Evolutionary conservation across 2,113 vertebrate genomes (phyloP), one percentile per base, ranked within the genome.

Genomic region (Apaloderma vittatum): DNA sequence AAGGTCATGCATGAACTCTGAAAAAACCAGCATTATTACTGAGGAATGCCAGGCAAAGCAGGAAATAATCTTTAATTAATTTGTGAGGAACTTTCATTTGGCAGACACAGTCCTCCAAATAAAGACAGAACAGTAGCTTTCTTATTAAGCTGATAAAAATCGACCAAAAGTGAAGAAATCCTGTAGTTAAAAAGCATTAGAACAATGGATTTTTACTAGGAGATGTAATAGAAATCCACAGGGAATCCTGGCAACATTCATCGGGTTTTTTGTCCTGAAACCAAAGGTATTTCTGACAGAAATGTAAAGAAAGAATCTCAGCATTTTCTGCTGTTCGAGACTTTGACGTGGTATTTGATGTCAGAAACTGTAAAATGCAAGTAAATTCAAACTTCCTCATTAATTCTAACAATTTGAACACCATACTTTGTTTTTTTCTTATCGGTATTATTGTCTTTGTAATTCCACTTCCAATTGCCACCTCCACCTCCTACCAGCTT

Each of bases 61-160:
- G 82, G 93, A 96, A 93, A 93, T 88, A 96, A 92, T 94, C 83
- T 84, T 89, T 81, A 92, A 90, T 92, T 96, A 92, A 94, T 96
- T 96, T 88, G 92, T 74, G 73, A 91, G 61, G 71, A 92, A 63
- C 88, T 94, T 96, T 88, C 34, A 46, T 92, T 97, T 96, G 93
- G 82, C 93, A 95, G 46, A 36, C 71, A 37, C 4, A 36, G 85
- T 40, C 55, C 90, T 73, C 87, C 93, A 95, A 93, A 87, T 83
- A 90, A 89, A 96, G 84, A 65, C 57, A 83, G 74, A 96, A 96
- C 88, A 94, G 88, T 93, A 88, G 89, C 75, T 91, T 95, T 96
- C 87, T 96, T 95, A 96, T 91, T 91, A 94, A 92, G 86, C 91
- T 94, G 91, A 95, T 87, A 97, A 94, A 40, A 92, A 94, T 86